Evolutionary conservation across 2,888 invertebrate species (phyloP).

Genomic region (Thysanoteuthis rhombus): DNA sequence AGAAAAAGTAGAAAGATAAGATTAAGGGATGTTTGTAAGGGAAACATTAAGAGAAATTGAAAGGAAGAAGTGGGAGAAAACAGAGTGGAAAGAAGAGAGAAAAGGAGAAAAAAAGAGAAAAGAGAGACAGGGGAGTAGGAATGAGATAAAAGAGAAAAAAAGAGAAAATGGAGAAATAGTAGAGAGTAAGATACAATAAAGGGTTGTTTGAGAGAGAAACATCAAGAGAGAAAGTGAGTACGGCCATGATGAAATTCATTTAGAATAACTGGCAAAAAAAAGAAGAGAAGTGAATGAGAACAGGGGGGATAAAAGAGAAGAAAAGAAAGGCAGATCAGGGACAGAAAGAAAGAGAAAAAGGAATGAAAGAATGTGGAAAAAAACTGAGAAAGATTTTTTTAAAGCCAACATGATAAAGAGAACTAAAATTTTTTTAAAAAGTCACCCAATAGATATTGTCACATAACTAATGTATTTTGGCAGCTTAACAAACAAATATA

Average conservation of each 20-base stretch:
- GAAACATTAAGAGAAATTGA: not conserved
- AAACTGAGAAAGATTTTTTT: no score
- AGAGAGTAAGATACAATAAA: not conserved
- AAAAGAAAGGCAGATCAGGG: not conserved
- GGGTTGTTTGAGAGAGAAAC: no score
- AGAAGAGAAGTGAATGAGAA: not conserved
- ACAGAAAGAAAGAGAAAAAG: no score
- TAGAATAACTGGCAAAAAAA: not conserved
- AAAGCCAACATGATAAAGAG: no score
- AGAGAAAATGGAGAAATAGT: not conserved
- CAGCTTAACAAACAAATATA: no score
- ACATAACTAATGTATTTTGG: no score
- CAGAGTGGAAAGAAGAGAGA: no score
- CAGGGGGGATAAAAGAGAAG: not conserved
- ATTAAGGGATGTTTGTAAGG: not conserved
- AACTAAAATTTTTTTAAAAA: no score
- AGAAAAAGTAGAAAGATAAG: not conserved
- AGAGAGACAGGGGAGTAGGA: not conserved
- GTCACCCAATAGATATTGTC: no score
- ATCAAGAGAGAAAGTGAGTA: not conserved
- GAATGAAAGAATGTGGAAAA: no score
- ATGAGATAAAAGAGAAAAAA: not conserved
- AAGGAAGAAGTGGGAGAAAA: not conserved
- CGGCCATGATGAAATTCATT: no score
- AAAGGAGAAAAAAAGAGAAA: not conserved